Conservation (phyloP, 2,888 invertebrate genomes). For the Drosophila phalerata region DNA sequence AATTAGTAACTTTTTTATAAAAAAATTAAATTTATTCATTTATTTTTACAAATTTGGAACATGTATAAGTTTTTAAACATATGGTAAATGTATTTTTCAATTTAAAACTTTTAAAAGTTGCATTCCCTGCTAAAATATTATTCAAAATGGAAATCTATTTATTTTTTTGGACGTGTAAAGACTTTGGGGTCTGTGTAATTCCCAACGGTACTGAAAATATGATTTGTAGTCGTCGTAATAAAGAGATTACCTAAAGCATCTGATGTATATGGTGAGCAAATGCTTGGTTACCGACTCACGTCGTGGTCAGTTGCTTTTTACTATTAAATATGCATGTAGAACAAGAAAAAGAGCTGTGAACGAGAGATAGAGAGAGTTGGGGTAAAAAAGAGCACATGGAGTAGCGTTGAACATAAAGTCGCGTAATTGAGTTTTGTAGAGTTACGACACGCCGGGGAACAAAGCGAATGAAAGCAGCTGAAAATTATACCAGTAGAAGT, state of each 20-base stretch:
- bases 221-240: conserved; percentile 21
- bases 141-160: too few relatives aligned
- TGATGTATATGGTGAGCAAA: not conserved
- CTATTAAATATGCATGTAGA: conserved; percentile 32
- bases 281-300: conserved; percentile 14
- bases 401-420: conserved; percentile 48
- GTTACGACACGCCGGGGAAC: conserved; percentile 51
- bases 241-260: conserved; percentile 16
- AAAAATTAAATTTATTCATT: too few relatives aligned
- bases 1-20: too few relatives aligned
- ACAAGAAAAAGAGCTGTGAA: not conserved
- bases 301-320: conserved; percentile 35
- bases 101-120: too few relatives aligned
- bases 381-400: not conserved
- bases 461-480: conserved; percentile 19
- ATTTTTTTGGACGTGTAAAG: not conserved
- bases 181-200: not conserved
- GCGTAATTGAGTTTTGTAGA: conserved; percentile 68
- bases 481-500: conserved; percentile 43
- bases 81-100: too few relatives aligned
- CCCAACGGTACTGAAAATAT: conserved; percentile 8
- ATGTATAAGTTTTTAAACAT: too few relatives aligned
- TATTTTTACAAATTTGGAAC: too few relatives aligned
- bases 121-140: too few relatives aligned
- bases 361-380: not conserved